Evolutionary conservation across 92 coral and sea anemone species (phyloP).

Genomic region (Galaxea fascicularis): DNA sequence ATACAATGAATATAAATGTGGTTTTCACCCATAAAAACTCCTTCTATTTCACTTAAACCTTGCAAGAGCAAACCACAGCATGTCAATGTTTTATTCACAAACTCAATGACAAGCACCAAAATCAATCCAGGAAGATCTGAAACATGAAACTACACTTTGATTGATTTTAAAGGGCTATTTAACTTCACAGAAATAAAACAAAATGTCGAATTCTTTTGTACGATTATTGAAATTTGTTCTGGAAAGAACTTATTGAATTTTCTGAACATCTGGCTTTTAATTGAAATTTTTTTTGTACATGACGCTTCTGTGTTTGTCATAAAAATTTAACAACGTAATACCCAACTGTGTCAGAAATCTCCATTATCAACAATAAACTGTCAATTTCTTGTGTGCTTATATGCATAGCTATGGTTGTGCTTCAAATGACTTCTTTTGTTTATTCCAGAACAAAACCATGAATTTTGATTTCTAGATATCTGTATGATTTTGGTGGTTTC

Average conservation of each 20-base stretch:
- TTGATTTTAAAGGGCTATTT: constrained; percentile 39
- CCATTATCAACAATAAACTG: constrained; percentile 70
- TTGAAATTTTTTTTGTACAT: constrained; percentile 67
- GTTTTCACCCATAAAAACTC: constrained; percentile 67
- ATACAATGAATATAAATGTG: constrained; percentile 68
- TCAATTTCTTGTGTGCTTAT: constrained; percentile 68
- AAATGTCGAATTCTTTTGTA: neutral
- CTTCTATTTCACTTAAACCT: constrained; percentile 70
- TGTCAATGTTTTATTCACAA: neutral
- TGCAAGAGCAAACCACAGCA: constrained; percentile 63
- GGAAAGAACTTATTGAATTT: constrained; percentile 35
- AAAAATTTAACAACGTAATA: constrained; percentile 78
- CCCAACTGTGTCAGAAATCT: constrained; percentile 79
- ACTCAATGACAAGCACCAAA: neutral
- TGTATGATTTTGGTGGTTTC: constrained; percentile 51
- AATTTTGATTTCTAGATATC: constrained; percentile 63
- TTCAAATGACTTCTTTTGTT: constrained; percentile 60
- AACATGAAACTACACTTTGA: constrained; percentile 5
- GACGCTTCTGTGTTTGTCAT: constrained; percentile 49
- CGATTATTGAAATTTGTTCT: constrained; percentile 11
- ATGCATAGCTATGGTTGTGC: constrained; percentile 50
- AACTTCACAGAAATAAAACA: neutral
- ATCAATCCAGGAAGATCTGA: neutral
- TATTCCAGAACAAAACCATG: constrained; percentile 52
- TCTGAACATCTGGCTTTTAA: constrained; percentile 73